These are phyloP conservation scores for Uropsilus gracilis DNA, from an alignment of 2,113 vertebrate genomes.

Conservation along the genomic window DNA sequence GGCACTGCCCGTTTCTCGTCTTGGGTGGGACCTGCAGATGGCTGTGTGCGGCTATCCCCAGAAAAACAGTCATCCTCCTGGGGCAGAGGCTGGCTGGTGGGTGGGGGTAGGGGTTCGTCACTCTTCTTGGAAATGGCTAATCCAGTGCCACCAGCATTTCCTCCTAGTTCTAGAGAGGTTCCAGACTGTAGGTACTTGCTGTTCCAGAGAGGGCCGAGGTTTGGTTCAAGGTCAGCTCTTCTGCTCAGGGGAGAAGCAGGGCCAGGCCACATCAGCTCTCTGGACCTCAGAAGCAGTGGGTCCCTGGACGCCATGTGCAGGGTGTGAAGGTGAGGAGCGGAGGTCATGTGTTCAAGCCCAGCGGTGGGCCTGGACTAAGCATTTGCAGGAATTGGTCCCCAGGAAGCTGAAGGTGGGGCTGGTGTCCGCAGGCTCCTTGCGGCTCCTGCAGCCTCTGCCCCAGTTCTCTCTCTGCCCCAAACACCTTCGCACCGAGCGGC, in stretches of 20 bases:
- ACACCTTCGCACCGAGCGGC: background rate
- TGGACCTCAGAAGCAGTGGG: background rate
- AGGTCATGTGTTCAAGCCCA: fast-evolving
- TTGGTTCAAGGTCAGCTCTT: background rate
- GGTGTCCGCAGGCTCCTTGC: background rate
- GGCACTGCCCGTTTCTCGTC: fast-evolving
- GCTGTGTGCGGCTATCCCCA: background rate
- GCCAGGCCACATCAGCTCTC: background rate
- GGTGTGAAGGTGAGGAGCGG: fast-evolving
- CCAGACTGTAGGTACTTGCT: background rate
- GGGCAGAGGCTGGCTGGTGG: fast-evolving
- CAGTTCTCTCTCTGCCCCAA: background rate
- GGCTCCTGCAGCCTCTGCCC: background rate
- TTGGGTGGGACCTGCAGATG: fast-evolving
- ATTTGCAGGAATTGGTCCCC: fast-evolving
- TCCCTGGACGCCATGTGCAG: fast-evolving
- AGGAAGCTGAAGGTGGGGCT: background rate
- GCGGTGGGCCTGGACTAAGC: fast-evolving
- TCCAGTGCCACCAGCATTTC: fast-evolving
- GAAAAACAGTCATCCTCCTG: background rate
- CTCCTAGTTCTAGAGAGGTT: fast-evolving
- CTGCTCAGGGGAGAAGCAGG: too few species aligned
- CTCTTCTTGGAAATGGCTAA: background rate
- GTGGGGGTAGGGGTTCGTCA: fast-evolving
- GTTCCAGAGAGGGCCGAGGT: fast-evolving